Evolutionary conservation across 1,140 invertebrate species (phyloP).

Genomic region (Aphaenogaster ashmeadi): DNA sequence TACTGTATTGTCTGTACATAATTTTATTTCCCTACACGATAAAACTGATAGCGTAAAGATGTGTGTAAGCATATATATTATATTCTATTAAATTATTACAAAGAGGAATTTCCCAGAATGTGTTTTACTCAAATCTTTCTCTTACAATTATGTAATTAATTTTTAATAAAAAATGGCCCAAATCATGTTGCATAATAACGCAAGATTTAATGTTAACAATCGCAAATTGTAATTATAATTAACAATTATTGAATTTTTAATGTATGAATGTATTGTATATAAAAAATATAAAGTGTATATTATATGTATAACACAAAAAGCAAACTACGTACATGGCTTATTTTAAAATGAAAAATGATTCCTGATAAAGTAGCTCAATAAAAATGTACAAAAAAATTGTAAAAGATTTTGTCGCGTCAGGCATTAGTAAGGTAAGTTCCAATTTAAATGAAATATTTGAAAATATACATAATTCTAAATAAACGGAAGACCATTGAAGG

Average conservation of each 20-base stretch:
- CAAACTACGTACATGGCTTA: not conserved
- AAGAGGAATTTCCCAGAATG: not conserved
- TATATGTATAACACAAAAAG: not conserved
- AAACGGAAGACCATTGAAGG: not conserved
- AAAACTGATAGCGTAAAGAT: not conserved
- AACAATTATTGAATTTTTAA: not conserved
- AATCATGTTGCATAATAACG: not conserved
- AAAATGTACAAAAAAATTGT: not conserved
- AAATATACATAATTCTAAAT: not conserved
- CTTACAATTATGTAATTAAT: not conserved
- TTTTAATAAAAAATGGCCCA: not conserved
- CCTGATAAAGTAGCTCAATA: not conserved
- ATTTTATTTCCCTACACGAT: not conserved
- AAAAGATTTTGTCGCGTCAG: not conserved
- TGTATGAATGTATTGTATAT: not conserved
- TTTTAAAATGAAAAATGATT: not conserved
- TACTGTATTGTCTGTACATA: not conserved
- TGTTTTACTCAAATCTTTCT: not conserved
- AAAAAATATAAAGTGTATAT: not conserved
- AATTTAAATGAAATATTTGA: not conserved
- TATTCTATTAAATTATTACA: constrained; percentile 10
- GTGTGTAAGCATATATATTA: not conserved
- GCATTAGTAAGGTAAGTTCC: not conserved
- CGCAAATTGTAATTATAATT: not conserved
- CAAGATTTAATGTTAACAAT: not conserved